Evolutionary conservation across 2,888 invertebrate genomes (phyloP).

Genomic region (Pandemis cinnamomeana): DNA sequence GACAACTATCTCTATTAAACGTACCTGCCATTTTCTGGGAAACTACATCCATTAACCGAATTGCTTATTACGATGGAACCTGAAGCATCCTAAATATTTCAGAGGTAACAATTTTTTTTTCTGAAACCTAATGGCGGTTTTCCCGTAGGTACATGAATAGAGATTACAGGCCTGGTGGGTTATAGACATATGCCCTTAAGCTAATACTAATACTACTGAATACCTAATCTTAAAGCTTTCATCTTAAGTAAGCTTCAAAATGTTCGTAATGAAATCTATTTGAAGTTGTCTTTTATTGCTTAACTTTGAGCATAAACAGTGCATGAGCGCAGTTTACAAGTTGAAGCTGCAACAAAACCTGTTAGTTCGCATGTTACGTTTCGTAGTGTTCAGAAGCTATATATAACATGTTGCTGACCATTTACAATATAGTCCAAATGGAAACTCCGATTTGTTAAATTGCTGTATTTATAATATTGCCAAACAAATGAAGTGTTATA

Average conservation of each 20-base stretch:
- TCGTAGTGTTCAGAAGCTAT: slow-evolving; percentile 12
- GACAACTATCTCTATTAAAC: not conserved
- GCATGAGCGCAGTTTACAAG: slow-evolving; percentile 19
- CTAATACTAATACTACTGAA: not conserved
- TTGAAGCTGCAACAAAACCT: slow-evolving; percentile 21
- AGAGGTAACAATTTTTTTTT: not conserved
- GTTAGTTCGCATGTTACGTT: slow-evolving; percentile 19
- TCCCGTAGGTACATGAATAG: not conserved
- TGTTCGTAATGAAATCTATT: slow-evolving; percentile 16
- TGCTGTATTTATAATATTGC: too few species aligned
- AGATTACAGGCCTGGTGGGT: not conserved
- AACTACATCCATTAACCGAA: not conserved
- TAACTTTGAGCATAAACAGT: slow-evolving; percentile 31
- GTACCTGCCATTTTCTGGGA: not conserved
- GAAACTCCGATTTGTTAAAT: not conserved
- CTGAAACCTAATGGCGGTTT: not conserved
- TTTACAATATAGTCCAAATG: not conserved
- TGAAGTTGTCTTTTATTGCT: slow-evolving; percentile 33
- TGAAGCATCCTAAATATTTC: not conserved
- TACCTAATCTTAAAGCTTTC: slow-evolving; percentile 28
- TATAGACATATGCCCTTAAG: not conserved
- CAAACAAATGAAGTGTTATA: too few species aligned
- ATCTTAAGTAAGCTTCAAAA: slow-evolving; percentile 26
- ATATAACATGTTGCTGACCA: not conserved
- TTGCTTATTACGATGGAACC: not conserved